Evolutionary conservation across 2,113 vertebrate species (phyloP).

Genomic region (Leptosomus discolor): DNA sequence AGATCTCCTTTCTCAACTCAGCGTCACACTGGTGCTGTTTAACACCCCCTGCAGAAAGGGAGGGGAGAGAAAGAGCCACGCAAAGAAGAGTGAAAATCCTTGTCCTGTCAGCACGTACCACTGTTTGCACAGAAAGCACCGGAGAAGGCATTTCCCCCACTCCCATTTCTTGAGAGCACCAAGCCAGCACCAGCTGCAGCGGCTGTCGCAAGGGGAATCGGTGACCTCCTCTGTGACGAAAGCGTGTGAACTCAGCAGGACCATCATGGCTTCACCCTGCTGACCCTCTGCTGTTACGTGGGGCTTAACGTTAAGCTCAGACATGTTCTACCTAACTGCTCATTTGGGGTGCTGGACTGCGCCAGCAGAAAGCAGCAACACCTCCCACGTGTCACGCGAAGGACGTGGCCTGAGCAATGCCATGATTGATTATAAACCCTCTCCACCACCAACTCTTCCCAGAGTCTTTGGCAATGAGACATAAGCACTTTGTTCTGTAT

Average conservation of each 20-base stretch:
- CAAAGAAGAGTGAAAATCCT: not conserved
- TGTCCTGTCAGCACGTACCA: not conserved
- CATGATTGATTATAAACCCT: not conserved
- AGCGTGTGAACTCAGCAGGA: not conserved
- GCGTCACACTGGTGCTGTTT: slow-evolving; percentile 89
- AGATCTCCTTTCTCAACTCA: slow-evolving; percentile 89
- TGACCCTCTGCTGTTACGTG: not conserved
- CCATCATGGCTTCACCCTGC: not conserved
- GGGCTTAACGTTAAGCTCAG: not conserved
- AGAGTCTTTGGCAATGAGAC: rapidly evolving
- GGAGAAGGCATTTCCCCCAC: not conserved
- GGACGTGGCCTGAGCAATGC: not conserved
- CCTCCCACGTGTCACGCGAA: not conserved
- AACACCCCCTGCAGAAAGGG: slow-evolving; percentile 76
- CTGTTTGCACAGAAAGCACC: not conserved
- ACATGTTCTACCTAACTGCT: not conserved
- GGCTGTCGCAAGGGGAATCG: rapidly evolving
- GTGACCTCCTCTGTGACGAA: rapidly evolving
- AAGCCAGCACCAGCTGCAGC: not conserved
- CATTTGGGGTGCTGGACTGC: not conserved
- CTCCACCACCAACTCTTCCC: not conserved
- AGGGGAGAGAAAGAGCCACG: not conserved
- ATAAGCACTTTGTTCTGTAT: rapidly evolving
- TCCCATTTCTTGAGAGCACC: rapidly evolving
- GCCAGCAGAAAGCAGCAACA: not conserved